phyloP scores from a whole-genome alignment of 1,140 invertebrate species.

The Bombus difficillimus region DNA sequence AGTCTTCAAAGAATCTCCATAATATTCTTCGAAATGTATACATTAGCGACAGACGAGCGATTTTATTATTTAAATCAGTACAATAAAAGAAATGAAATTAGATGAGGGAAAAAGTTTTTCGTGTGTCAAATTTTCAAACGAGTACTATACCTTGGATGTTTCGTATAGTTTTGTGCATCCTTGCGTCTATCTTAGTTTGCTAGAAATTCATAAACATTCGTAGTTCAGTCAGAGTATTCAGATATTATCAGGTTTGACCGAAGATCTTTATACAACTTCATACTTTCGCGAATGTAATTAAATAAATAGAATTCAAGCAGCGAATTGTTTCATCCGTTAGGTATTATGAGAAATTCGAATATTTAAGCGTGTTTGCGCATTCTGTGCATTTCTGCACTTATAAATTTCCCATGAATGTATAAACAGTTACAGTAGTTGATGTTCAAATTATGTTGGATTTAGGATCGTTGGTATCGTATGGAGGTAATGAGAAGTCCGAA shows the following conservation, averaged over 20 bases:
- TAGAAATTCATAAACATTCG: background rate
- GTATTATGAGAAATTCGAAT: background rate
- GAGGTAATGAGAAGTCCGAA: background rate
- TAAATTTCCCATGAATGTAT: background rate
- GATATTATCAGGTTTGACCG: no score
- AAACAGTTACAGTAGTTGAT: background rate
- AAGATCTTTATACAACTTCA: no score
- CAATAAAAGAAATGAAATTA: no score
- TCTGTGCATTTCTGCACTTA: background rate
- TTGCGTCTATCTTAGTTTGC: background rate
- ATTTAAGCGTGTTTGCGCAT: background rate
- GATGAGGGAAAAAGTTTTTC: background rate
- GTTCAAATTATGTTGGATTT: background rate
- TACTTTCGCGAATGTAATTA: background rate
- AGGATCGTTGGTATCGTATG: background rate
- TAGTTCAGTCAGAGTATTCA: no score
- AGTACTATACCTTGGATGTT: background rate
- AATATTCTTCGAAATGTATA: no score
- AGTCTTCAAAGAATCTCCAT: no score
- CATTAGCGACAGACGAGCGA: no score
- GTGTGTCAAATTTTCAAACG: background rate
- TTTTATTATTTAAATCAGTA: no score
- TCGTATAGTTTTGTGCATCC: background rate
- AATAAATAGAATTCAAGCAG: background rate
- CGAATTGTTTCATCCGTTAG: background rate